Evolutionary conservation across 1,140 invertebrate species (phyloP).

Genomic region (Drosophila kurseongensis): DNA sequence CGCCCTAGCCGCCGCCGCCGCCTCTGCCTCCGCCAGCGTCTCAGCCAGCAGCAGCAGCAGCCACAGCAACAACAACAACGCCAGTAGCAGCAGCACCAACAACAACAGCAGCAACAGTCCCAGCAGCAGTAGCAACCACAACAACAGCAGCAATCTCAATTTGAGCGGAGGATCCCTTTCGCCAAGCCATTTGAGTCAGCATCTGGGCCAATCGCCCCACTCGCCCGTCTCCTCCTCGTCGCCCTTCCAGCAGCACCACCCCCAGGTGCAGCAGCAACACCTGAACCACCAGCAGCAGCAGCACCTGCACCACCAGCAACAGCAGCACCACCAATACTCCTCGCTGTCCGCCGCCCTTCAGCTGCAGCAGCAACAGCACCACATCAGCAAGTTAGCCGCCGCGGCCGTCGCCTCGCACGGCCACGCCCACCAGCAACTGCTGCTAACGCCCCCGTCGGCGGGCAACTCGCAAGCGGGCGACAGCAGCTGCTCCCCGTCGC

Average conservation of each 20-base stretch:
- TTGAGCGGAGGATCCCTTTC: constrained; percentile 83
- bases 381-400: constrained; percentile 78
- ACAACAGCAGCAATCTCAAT: constrained; percentile 84
- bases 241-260: constrained; percentile 59
- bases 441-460: constrained; percentile 79
- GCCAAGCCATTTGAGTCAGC: constrained; percentile 66
- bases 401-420: constrained; percentile 69
- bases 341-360: constrained; percentile 77
- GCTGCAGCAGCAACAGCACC: constrained; percentile 79
- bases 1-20: constrained; percentile 80
- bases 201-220: constrained; percentile 75
- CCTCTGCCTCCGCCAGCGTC: constrained; percentile 80
- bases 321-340: constrained; percentile 76
- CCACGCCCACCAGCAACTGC: constrained; percentile 85
- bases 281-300: constrained; percentile 52
- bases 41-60: constrained; percentile 73
- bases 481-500: constrained; percentile 86
- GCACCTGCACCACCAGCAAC: constrained; percentile 58
- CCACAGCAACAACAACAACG: constrained; percentile 82
- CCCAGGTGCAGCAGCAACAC: constrained; percentile 42
- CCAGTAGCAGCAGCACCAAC: constrained; percentile 85
- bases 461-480: constrained; percentile 84
- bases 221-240: constrained; percentile 82
- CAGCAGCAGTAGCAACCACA: constrained; percentile 72
- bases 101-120: constrained; percentile 38